Evolutionary conservation across 2,797 vertebrate genomes (phyloP).

Genomic region (Atherinosoma microstoma): DNA sequence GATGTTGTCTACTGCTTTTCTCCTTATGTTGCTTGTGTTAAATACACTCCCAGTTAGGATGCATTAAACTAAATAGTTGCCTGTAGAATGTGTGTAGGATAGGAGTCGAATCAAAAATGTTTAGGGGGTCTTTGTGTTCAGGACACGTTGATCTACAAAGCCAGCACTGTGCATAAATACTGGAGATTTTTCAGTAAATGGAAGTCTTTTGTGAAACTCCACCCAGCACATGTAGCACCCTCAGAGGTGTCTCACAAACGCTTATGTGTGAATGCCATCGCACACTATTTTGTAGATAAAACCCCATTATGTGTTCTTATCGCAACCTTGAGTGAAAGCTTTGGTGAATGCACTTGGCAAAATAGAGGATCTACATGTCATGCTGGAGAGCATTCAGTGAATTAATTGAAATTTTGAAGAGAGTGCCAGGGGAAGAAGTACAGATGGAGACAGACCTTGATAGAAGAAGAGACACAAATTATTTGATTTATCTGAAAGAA

Average conservation of each 20-base stretch:
- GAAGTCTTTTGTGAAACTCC: constrained; percentile 23
- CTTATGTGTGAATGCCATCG: constrained; percentile 44
- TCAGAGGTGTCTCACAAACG: constrained; percentile 38
- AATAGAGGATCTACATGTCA: constrained; percentile 46
- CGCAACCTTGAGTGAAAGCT: constrained; percentile 51
- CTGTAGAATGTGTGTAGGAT: constrained; percentile 31
- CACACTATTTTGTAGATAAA: constrained; percentile 57
- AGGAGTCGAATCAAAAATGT: constrained; percentile 40
- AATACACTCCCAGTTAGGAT: constrained; percentile 34
- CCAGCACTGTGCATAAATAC: constrained; percentile 26
- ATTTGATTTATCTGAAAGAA: constrained; percentile 17
- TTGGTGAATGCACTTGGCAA: constrained; percentile 45
- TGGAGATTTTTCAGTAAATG: constrained; percentile 18
- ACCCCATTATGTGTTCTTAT: constrained; percentile 58
- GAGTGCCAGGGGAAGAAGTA: constrained; percentile 29
- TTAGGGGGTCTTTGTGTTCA: constrained; percentile 2
- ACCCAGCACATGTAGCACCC: constrained; percentile 25
- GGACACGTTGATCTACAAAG: constrained; percentile 29
- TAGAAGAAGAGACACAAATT: constrained; percentile 10
- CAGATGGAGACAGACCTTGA: constrained; percentile 26
- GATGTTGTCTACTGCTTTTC: neutral
- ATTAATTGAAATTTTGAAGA: constrained; percentile 65
- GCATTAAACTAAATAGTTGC: constrained; percentile 49
- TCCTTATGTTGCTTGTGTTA: constrained; percentile 22
- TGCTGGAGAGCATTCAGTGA: constrained; percentile 50